These are phyloP conservation scores for Cerastis leucographa DNA, from an alignment of 2,888 invertebrate species.

Conservation along the genomic window DNA sequence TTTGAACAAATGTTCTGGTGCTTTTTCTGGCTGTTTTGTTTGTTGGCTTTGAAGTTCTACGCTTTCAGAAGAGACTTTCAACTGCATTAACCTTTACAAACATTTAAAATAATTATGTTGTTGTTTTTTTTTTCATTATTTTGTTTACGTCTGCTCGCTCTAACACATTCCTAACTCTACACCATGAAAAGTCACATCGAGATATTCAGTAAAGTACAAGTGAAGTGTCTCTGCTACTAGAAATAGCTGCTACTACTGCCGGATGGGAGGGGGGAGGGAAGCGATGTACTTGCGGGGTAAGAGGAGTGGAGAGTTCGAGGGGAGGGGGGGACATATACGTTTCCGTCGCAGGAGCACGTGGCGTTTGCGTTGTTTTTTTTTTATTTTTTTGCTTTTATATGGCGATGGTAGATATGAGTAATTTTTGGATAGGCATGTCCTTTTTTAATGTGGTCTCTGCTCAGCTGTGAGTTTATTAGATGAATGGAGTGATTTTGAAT, in stretches of 20 bases:
- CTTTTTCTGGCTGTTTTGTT: not conserved
- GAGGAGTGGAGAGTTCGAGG: slow-evolving; percentile 28
- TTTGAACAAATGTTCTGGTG: not conserved
- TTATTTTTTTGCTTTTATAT: slow-evolving; percentile 65
- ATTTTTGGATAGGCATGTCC: slow-evolving; percentile 55
- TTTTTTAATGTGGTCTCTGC: slow-evolving; percentile 46
- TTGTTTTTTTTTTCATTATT: no score
- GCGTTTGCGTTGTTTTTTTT: slow-evolving; percentile 75
- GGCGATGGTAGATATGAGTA: slow-evolving; percentile 57
- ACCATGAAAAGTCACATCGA: slow-evolving; percentile 78
- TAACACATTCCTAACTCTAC: slow-evolving; percentile 68
- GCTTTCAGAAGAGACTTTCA: not conserved
- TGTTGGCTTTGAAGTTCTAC: not conserved
- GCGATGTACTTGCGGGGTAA: slow-evolving; percentile 58
- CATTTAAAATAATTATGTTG: not conserved
- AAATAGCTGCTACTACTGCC: slow-evolving; percentile 81
- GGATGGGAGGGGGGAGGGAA: slow-evolving; percentile 51
- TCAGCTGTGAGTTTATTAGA: slow-evolving; percentile 2
- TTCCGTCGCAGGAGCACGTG: slow-evolving; percentile 84
- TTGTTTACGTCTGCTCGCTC: slow-evolving; percentile 60
- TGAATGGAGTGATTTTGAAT: slow-evolving; percentile 16
- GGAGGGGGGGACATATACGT: slow-evolving; percentile 59
- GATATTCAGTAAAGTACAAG: slow-evolving; percentile 82
- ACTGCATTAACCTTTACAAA: not conserved
- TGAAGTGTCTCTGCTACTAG: slow-evolving; percentile 86